These are phyloP conservation scores for Drosophila micromelanica DNA, from an alignment of 1,140 invertebrate genomes.

Conservation along the genomic window DNA sequence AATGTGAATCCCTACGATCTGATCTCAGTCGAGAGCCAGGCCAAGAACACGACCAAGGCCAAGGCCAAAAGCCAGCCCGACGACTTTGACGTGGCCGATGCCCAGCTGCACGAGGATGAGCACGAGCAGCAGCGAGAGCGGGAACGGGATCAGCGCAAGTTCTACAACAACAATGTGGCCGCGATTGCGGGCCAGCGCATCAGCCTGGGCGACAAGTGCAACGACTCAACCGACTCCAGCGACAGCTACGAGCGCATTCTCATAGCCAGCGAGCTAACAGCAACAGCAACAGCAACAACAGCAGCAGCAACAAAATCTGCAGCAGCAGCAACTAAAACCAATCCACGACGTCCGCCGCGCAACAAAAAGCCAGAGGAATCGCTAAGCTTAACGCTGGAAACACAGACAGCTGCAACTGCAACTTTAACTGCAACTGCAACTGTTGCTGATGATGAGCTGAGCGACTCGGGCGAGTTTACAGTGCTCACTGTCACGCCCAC, in stretches of 20 bases:
- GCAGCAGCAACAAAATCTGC: constrained; percentile 22
- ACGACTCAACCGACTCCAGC: constrained; percentile 48
- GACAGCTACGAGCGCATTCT: constrained; percentile 66
- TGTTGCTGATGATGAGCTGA: constrained; percentile 13
- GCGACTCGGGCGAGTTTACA: constrained; percentile 36
- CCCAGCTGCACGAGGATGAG: constrained; percentile 68
- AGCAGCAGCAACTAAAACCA: constrained; percentile 15
- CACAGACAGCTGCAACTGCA: constrained; percentile 14
- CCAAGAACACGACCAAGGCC: constrained; percentile 24
- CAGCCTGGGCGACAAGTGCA: constrained; percentile 82
- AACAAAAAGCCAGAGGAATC: constrained; percentile 68
- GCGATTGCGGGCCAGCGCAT: constrained; percentile 87
- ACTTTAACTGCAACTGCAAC: constrained; percentile 6
- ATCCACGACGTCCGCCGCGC: constrained; percentile 81
- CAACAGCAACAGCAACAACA: constrained; percentile 14
- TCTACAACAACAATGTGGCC: constrained; percentile 85
- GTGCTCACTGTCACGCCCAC: constrained; percentile 72
- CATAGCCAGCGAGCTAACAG: constrained; percentile 26
- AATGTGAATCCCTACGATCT: constrained; percentile 94
- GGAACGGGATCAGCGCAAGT: constrained; percentile 41
- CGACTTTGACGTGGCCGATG: constrained; percentile 78
- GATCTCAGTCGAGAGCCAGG: constrained; percentile 85
- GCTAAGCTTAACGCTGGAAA: constrained; percentile 4
- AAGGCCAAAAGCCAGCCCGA: constrained; percentile 40
- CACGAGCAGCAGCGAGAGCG: constrained; percentile 16